Base-by-base conservation (phyloP, 2,797 vertebrate species). In the Scleropages formosus region DNA sequence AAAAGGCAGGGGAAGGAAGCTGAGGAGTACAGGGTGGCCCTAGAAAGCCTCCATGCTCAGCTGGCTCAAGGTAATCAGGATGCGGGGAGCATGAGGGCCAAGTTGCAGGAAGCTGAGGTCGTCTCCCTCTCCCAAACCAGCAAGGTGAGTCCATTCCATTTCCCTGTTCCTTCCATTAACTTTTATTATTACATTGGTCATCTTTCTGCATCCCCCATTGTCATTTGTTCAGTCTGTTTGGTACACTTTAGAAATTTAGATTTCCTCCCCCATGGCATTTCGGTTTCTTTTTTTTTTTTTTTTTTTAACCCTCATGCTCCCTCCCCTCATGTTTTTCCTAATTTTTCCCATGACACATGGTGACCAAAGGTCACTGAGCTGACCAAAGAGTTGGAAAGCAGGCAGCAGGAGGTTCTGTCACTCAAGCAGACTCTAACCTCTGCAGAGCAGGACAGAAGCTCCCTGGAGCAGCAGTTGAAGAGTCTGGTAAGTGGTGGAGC, bases 11-110 rank as follows among this genome's bases (percentile, higher is more conserved):
- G 49, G 51, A 85, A 76, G 86, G 89, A 93, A 87, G 85, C 93
- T 58, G 91, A 95, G 91, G 92, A 94, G 82, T 92, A 93, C 84
- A 91, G 89, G 80, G 85, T 79, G 84, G 92, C 91, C 80, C 83
- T 95, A 78, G 92, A 93, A 80, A 84, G 82, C 20, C 88, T 96
- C 83, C 87, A 71, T 84, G 90, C 92, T 84, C 90, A 93, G 84
- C 87, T 90, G 86, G 91, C 90, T 82, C 91, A 95, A 94, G 87
- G 91, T 90, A 94, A 93, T 90, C 89, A 92, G 83, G 94, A 96
- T 85, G 82, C 94, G n/a, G 80, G 90, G 82, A 90, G 80, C 77
- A 87, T 96, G 84, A 92, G 93, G 81, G 86, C 88, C 85, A 90
- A 91, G 78, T 88, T 96, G 74, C 89, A 95, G 83, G 90, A 90